Base-by-base conservation (phyloP, 2,113 vertebrate genomes). In the Podiceps cristatus region DNA sequence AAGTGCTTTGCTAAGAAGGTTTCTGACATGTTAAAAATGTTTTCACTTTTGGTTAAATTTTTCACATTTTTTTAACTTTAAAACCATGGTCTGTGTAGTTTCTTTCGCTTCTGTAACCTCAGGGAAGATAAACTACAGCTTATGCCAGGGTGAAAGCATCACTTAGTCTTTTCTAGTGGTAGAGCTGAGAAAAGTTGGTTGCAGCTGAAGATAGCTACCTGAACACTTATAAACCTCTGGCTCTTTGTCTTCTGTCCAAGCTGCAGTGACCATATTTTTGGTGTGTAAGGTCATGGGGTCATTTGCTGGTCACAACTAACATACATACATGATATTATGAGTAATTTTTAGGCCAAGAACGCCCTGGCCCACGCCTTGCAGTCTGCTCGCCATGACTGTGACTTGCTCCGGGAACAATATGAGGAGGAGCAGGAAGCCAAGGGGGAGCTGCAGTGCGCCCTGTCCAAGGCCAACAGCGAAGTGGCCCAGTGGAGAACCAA, bases 401-500 rank as follows among this genome's bases (percentile, higher is more conserved):
- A 95, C 79, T 37, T 94, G 79, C 93, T 94, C 12, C 37, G 92
- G 37, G 81, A 93, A 62, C 91, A 93, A 37, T 93, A 93, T 55
- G 91, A 93, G 81, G 92, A 94, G 81, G 87, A 94, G 77, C 88
- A 91, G 66, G 89, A 92, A 47, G 93, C 93, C 77, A 91, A 94
- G 13, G 53, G 71, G 10, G 79, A 82, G n/a, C 53, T 82, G 79
- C 79, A 82, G 53, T 52, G 11, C 17, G 45, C 96, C 4, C 86
- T 99, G 98, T 99, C 98, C 87, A 99, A 99, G 90, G 98, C 98
- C 91, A 99, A 99, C 88, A 95, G 96, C 1, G 98, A 99, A 77
- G 98, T 99, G 33, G 96, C 98, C 58, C 98, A 99, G 90, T 99
- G 99, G 99, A 99, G 98, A 97, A 98, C 98, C 94, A 99, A 99